Conservation (phyloP, 2,888 invertebrate species). For the Neoascia interrupta region DNA sequence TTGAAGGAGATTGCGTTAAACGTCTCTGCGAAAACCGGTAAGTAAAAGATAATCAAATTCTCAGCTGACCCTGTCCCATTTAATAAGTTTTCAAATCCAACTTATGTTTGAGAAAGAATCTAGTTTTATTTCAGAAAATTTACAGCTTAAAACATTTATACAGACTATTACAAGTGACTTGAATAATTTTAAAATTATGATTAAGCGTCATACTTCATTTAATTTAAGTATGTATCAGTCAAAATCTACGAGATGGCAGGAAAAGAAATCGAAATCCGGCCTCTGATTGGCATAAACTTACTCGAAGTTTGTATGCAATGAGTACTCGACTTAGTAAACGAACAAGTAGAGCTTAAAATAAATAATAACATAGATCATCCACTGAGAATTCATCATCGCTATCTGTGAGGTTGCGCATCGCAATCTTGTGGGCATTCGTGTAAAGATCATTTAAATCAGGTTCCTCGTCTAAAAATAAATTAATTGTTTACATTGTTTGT, state of each 20-base stretch:
- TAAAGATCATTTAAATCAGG: slow-evolving; percentile 76
- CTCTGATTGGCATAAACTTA: not conserved
- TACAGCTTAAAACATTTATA: too few species aligned
- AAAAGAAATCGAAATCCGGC: not conserved
- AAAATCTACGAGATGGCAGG: slow-evolving; percentile 10
- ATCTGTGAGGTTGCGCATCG: slow-evolving; percentile 71
- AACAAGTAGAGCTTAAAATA: slow-evolving; percentile 34
- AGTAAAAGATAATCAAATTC: too few species aligned
- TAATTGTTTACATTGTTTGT: not conserved
- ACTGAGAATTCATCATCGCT: slow-evolving; percentile 75
- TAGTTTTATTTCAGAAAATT: too few species aligned
- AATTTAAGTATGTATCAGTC: slow-evolving; percentile 40
- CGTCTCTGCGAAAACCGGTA: too few species aligned
- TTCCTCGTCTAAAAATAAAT: slow-evolving; percentile 71
- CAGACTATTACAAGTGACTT: too few species aligned
- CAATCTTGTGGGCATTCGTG: slow-evolving; percentile 77
- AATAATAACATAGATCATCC: slow-evolving; percentile 75
- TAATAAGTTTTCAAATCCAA: too few species aligned
- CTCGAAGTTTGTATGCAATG: not conserved
- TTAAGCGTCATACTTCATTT: too few species aligned
- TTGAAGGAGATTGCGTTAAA: too few species aligned
- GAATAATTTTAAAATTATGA: not conserved
- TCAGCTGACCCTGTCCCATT: too few species aligned
- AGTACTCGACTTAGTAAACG: not conserved
- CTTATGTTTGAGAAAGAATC: too few species aligned